Percentiles rank a stretch among this genome's conserved stretches.
Conservation (phyloP, 2,888 invertebrate species). For the Nymphalis urticae region DNA sequence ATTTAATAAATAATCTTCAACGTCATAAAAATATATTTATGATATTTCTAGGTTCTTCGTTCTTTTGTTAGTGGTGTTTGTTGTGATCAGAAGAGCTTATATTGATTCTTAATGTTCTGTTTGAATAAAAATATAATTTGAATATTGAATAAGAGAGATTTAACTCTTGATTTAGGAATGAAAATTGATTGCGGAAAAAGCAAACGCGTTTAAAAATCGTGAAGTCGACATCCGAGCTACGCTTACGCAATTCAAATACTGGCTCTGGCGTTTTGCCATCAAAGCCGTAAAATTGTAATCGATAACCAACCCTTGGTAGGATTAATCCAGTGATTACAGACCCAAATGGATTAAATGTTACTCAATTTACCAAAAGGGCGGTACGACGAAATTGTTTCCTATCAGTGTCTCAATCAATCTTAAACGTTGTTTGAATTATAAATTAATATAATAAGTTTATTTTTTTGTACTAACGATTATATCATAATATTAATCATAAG, state of each 20-base stretch:
- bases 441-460: not conserved
- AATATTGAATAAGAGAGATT: not conserved
- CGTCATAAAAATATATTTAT: too few species aligned
- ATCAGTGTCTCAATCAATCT: slow-evolving; percentile 17
- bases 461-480: not conserved
- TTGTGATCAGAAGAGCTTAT: too few species aligned
- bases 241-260: slow-evolving; percentile 7
- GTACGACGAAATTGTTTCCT: slow-evolving; percentile 20
- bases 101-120: too few species aligned
- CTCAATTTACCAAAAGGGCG: slow-evolving; percentile 34
- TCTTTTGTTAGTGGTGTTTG: too few species aligned
- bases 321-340: slow-evolving; percentile 37
- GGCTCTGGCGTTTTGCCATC: slow-evolving; percentile 24
- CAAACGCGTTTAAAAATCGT: not conserved
- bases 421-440: slow-evolving; percentile 13
- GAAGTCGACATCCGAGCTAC: not conserved
- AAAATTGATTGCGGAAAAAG: not conserved
- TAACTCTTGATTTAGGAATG: not conserved
- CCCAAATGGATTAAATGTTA: slow-evolving; percentile 41
- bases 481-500: not conserved
- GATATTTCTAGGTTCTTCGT: too few species aligned
- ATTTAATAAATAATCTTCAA: too few species aligned
- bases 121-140: too few species aligned
- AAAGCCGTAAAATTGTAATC: slow-evolving; percentile 34
- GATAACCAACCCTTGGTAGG: slow-evolving; percentile 32